Percentiles rank a stretch among this genome's conserved stretches.
Conservation (phyloP, 1,140 invertebrate species). For the Meloidogyne floridensis region DNA sequence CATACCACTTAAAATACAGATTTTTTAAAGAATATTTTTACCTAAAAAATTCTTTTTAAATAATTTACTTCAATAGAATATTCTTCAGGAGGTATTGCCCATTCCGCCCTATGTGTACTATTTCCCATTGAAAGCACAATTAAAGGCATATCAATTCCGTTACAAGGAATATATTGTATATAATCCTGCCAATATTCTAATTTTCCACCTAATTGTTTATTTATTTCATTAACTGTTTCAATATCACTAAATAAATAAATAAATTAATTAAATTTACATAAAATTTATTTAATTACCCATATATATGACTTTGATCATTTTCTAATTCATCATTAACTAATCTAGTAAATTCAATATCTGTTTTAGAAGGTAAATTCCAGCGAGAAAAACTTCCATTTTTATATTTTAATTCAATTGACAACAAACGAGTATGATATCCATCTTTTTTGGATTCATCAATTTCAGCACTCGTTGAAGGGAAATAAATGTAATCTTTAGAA, state of each 20-base stretch:
- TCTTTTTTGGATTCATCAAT: background rate
- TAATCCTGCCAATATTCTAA: background rate
- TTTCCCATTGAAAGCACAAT: background rate
- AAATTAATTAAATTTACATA: background rate
- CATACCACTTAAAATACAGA: background rate
- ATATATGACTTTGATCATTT: background rate
- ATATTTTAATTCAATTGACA: conserved; percentile 7
- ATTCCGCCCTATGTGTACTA: background rate
- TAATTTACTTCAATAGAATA: conserved; percentile 10
- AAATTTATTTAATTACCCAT: background rate
- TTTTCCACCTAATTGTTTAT: background rate
- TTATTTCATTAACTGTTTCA: conserved; percentile 7
- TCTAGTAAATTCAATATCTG: conserved; percentile 2
- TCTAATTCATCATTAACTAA: conserved; percentile 9
- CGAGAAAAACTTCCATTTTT: conserved; percentile 9
- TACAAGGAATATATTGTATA: conserved; percentile 3
- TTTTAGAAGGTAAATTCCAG: conserved; percentile 5
- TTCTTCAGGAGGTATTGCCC: background rate
- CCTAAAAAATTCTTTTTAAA: background rate
- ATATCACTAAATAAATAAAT: conserved; percentile 6
- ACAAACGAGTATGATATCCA: background rate
- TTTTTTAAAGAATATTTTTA: background rate
- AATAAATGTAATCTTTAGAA: conserved; percentile 1
- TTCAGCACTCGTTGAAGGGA: conserved; percentile 2
- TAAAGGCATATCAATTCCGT: background rate